Conservation (phyloP, 2,888 invertebrate species). For the Heliconius ismenius region DNA sequence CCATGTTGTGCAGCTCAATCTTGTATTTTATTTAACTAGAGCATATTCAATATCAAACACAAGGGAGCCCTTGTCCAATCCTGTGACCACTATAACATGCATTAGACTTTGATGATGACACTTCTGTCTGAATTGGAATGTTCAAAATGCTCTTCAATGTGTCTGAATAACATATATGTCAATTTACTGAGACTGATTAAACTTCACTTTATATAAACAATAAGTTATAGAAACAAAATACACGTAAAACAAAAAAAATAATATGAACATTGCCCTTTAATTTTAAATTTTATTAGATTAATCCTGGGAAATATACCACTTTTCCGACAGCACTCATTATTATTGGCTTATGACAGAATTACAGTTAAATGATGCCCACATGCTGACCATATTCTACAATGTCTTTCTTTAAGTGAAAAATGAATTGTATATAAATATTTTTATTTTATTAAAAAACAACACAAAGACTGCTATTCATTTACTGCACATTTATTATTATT, state of each 20-base stretch:
- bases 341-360: no score
- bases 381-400: not conserved
- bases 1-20: not conserved
- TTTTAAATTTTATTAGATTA: no score
- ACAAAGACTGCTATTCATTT: not conserved
- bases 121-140: not conserved
- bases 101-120: not conserved
- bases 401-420: not conserved
- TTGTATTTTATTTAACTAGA: not conserved
- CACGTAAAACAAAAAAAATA: no score
- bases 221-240: no score
- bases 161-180: not conserved
- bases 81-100: not conserved
- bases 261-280: no score
- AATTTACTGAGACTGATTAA: not conserved
- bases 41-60: not conserved
- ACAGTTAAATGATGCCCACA: no score
- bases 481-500: slow-evolving; percentile 7
- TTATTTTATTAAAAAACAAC: slow-evolving; percentile 1
- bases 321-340: no score
- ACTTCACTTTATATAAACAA: no score
- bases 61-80: not conserved
- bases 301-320: no score
- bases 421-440: not conserved
- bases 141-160: no score